Percentiles rank a stretch among this genome's conserved stretches.
Evolutionary conservation across 2,888 invertebrate species (phyloP).

Genomic region (Drosophila buzzatii): DNA sequence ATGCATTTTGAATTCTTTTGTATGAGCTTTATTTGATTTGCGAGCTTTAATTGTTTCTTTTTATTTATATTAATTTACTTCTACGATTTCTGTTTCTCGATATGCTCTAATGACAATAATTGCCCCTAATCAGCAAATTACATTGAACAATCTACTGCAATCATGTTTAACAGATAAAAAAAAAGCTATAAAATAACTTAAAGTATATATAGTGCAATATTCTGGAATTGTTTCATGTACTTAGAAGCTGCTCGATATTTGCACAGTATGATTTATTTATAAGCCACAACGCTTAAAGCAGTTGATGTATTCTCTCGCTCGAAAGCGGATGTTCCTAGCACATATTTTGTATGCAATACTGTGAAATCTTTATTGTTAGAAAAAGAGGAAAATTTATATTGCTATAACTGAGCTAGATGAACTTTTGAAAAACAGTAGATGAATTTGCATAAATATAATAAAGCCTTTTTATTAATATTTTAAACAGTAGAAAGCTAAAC

Average conservation of each 20-base stretch:
- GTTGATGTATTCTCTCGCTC: conserved; percentile 3
- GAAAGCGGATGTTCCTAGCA: background rate
- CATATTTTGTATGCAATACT: background rate
- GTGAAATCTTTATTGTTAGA: background rate
- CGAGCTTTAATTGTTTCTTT: background rate
- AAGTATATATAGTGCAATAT: background rate
- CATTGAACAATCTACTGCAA: background rate
- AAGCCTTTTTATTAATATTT: too few relatives aligned
- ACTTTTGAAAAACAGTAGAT: background rate
- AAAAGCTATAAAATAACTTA: background rate
- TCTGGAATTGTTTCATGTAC: background rate
- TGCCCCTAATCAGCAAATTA: background rate
- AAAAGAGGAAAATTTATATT: background rate
- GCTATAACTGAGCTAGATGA: background rate
- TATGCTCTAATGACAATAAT: background rate
- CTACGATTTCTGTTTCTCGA: background rate
- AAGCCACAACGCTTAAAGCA: background rate
- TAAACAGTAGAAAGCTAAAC: too few relatives aligned
- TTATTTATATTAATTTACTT: background rate
- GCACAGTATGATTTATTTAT: background rate
- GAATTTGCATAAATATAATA: background rate
- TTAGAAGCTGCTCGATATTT: background rate
- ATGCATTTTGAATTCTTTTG: background rate
- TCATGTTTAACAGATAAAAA: background rate
- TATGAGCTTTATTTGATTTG: background rate